Conservation (phyloP, 2,888 invertebrate genomes). For the Lasioglossum villosulum region DNA sequence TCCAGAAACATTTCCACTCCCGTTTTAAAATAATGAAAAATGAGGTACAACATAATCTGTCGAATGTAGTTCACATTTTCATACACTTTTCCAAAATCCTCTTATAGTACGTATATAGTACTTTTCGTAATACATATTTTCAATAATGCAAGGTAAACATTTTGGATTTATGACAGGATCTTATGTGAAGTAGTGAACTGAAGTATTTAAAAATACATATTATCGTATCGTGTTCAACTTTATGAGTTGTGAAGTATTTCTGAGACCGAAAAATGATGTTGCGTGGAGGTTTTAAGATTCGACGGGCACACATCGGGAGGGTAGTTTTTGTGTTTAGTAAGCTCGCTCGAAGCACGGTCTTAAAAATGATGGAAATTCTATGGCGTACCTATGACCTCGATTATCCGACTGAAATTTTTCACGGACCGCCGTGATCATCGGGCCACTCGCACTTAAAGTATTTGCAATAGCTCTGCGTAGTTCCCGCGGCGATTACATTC, state of each 20-base stretch:
- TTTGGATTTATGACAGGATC: neutral
- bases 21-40: neutral
- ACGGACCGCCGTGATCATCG: conserved; percentile 38
- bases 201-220: neutral
- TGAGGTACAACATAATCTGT: neutral
- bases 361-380: too few species aligned
- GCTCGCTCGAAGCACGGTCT: neutral
- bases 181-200: neutral
- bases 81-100: neutral
- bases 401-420: conserved; percentile 56
- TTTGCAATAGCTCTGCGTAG: conserved; percentile 48
- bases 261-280: neutral
- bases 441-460: conserved; percentile 52
- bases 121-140: neutral
- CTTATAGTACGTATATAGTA: neutral
- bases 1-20: neutral
- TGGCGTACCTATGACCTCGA: conserved; percentile 1
- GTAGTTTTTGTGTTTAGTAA: neutral
- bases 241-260: neutral
- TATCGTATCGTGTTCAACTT: neutral
- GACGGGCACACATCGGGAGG: neutral
- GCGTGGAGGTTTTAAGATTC: neutral
- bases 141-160: neutral
- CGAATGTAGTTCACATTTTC: neutral
- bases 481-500: conserved; percentile 56